Base-by-base conservation (phyloP, 2,888 invertebrate species). In the Caenorhabditis panamensis region DNA sequence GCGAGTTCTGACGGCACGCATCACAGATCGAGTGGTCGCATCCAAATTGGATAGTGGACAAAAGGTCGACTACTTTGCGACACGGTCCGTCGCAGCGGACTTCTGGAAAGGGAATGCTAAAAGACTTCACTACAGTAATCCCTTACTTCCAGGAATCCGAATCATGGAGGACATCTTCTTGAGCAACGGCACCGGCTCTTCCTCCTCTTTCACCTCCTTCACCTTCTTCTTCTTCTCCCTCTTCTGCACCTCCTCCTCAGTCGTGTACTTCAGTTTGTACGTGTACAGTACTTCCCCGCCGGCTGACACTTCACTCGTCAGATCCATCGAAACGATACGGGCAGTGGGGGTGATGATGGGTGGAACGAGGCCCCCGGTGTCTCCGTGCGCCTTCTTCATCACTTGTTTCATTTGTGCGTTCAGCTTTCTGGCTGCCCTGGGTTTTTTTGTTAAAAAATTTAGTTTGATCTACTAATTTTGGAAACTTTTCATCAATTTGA, bases 1-100 rank as follows among this genome's bases (percentile, higher is more conserved):
- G 31, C 5, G 31, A 24, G 11, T 51, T 59, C 22, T 61, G 49
- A 6, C 64, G 78, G 11, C 78, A 78, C 18, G 9, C 20, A 0
- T 66, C 64, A 24, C 78, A 78, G n/a, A 78, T 78, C n/a, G 44
- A 26, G 26, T 78, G 78, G 28, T 78, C 78, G 36, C 78, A 78
- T 6, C 78, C 78, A 20, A 71, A 78, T 28, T 78, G 69, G 16
- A 47, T 24, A 0, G 71, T 64, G 5, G 28, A 22, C 18, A 44
- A n/a, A 20, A 36, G 6, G 2, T 63, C 59, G 18, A 71, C 58
- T 24, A 59, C 13, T 37, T 28, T 16, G 0, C 41, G 64, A 31
- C 78, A 78, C 2, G 78, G 78, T 5, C 78, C 78, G 24, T 78
- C 78, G 54, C 78, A 78, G 8, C 62, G 59, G 18, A 71, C 36